Conservation (phyloP, 2,888 invertebrate species). For the Sinopyrophorus schimmeli region DNA sequence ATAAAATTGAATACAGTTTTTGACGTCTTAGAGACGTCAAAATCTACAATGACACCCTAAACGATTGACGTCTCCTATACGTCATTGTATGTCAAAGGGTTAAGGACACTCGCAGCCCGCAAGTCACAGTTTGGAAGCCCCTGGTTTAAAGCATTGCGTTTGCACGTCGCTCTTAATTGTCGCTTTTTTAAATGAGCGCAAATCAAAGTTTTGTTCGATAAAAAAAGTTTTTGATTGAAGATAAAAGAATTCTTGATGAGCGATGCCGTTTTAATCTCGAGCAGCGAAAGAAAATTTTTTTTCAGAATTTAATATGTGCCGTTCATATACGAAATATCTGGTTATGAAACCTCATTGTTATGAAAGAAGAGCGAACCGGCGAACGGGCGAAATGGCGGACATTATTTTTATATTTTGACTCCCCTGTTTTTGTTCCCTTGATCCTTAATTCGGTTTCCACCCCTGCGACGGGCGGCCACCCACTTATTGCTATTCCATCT, state of each 20-base stretch:
- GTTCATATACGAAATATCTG: constrained; percentile 20
- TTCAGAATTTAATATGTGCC: constrained; percentile 17
- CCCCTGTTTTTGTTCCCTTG: constrained; percentile 52
- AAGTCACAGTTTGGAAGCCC: too few relatives aligned
- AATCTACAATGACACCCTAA: too few relatives aligned
- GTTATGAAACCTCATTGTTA: constrained; percentile 30
- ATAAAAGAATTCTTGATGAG: constrained; percentile 22
- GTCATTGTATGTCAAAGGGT: too few relatives aligned
- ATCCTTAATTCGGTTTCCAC: constrained; percentile 54
- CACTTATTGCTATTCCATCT: constrained; percentile 55
- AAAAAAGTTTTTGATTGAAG: too few relatives aligned
- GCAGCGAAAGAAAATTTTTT: neutral
- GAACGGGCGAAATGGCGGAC: constrained; percentile 40
- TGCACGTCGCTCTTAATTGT: too few relatives aligned
- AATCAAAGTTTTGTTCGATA: too few relatives aligned
- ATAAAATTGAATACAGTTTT: too few relatives aligned
- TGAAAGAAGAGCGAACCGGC: constrained; percentile 27
- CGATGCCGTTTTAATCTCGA: constrained; percentile 1
- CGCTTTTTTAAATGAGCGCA: too few relatives aligned
- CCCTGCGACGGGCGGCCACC: constrained; percentile 47
- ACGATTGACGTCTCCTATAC: too few relatives aligned
- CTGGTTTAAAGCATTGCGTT: too few relatives aligned
- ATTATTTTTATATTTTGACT: constrained; percentile 52
- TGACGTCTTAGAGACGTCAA: too few relatives aligned
- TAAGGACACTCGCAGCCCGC: too few relatives aligned